These are phyloP conservation scores for Procambarus clarkii DNA, from an alignment of 1,140 invertebrate species.

Conservation along the genomic window DNA sequence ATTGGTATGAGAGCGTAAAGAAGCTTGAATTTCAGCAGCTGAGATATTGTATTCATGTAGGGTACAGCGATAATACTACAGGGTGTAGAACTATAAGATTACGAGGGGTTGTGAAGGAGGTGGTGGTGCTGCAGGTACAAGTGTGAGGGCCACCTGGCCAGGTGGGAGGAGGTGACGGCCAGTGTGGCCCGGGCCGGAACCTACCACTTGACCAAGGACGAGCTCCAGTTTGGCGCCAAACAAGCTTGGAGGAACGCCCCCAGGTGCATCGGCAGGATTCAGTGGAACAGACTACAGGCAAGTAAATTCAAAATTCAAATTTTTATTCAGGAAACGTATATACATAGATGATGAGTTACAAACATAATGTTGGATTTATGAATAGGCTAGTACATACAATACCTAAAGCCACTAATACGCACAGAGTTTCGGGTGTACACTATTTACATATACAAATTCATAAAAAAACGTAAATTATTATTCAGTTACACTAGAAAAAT, in stretches of 20 bases:
- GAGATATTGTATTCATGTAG: not conserved
- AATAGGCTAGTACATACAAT: too few species aligned
- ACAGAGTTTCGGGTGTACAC: too few species aligned
- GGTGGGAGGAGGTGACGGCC: constrained; percentile 81
- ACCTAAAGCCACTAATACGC: too few species aligned
- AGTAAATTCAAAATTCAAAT: too few species aligned
- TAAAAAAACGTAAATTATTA: too few species aligned
- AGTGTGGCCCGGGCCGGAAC: constrained; percentile 80
- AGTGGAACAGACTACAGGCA: constrained; percentile 97
- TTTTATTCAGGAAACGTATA: too few species aligned
- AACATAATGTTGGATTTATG: too few species aligned
- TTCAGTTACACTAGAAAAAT: too few species aligned
- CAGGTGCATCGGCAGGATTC: constrained; percentile 94
- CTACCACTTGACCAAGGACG: constrained; percentile 94
- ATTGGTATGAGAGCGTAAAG: too few species aligned
- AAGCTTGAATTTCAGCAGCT: not conserved
- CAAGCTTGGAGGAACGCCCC: constrained; percentile 96
- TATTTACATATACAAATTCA: too few species aligned
- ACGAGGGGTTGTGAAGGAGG: not conserved
- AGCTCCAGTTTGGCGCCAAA: constrained; percentile 95
- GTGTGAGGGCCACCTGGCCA: constrained; percentile 74
- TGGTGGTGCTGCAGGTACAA: constrained; percentile 23
- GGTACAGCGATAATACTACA: not conserved
- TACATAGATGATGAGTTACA: too few species aligned
- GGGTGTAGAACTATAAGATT: not conserved